These are phyloP conservation scores for Trimorus sp. DNA, from an alignment of 2,888 invertebrate species.

Conservation along the genomic window DNA sequence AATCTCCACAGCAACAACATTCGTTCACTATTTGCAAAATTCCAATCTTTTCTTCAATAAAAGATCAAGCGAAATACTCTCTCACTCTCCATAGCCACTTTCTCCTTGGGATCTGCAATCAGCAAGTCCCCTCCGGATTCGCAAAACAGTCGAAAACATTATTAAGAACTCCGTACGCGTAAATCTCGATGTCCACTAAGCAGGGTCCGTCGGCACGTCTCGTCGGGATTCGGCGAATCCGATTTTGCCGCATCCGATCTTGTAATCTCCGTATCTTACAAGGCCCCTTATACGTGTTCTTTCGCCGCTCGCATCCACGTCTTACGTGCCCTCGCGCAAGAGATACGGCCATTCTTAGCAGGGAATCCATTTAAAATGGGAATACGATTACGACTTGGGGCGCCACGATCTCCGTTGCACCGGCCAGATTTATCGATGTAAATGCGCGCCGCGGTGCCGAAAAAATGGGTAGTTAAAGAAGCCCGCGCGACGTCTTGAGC, in stretches of 20 bases:
- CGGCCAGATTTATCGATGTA: constrained; percentile 77
- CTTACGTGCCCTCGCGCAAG: constrained; percentile 56
- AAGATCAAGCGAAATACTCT: too few relatives aligned
- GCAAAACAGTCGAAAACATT: background rate
- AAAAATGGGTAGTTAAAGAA: constrained; percentile 64
- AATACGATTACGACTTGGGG: constrained; percentile 74
- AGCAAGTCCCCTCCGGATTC: too few relatives aligned
- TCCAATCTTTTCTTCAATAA: too few relatives aligned
- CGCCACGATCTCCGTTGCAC: constrained; percentile 66
- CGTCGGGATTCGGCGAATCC: constrained; percentile 79
- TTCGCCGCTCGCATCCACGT: constrained; percentile 55
- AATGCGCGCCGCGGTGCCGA: constrained; percentile 74
- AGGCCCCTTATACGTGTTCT: constrained; percentile 71
- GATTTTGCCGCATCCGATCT: constrained; percentile 74
- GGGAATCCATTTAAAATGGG: constrained; percentile 78
- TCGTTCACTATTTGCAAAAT: too few relatives aligned
- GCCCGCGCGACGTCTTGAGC: constrained; percentile 42
- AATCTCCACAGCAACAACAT: too few relatives aligned
- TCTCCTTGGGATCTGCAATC: too few relatives aligned
- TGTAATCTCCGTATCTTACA: constrained; percentile 62
- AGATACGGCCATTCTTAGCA: constrained; percentile 68
- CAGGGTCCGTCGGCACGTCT: constrained; percentile 70
- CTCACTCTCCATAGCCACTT: too few relatives aligned
- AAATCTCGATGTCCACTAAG: constrained; percentile 71
- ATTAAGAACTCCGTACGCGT: constrained; percentile 18